These are phyloP conservation scores for Saimiri boliviensis DNA, from an alignment of 2,113 vertebrate genomes.

Conservation along the genomic window DNA sequence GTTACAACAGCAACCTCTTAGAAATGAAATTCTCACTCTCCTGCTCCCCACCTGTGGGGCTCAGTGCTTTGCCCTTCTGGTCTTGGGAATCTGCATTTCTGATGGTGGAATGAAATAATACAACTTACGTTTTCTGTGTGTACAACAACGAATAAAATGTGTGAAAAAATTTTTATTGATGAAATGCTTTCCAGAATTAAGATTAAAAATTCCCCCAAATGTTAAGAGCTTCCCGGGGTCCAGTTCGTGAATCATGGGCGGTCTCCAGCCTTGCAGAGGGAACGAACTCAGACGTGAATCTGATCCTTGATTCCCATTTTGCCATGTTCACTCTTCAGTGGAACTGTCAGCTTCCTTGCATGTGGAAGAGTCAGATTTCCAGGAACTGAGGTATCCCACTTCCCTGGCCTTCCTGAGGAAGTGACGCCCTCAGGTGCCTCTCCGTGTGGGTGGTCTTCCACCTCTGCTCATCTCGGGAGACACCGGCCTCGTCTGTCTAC, in stretches of 20 bases:
- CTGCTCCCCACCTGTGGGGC: fast-evolving
- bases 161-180: fast-evolving
- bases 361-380: background rate
- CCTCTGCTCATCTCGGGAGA: background rate
- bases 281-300: background rate
- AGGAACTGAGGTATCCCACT: no score
- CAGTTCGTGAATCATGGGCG: background rate
- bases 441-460: fast-evolving
- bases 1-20: fast-evolving
- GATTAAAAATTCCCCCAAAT: background rate
- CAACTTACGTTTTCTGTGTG: background rate
- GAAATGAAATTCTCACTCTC: background rate
- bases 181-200: background rate
- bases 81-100: background rate
- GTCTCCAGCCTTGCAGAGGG: background rate
- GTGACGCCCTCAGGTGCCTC: fast-evolving
- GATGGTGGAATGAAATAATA: background rate
- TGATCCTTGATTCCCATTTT: background rate
- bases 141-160: background rate
- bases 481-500: fast-evolving
- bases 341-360: no score
- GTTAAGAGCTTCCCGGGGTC: background rate
- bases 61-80: background rate
- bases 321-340: background rate
- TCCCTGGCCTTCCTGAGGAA: fast-evolving